Evolutionary conservation across 2,113 vertebrate genomes (phyloP).

Genomic region (Copsychus sechellarum): DNA sequence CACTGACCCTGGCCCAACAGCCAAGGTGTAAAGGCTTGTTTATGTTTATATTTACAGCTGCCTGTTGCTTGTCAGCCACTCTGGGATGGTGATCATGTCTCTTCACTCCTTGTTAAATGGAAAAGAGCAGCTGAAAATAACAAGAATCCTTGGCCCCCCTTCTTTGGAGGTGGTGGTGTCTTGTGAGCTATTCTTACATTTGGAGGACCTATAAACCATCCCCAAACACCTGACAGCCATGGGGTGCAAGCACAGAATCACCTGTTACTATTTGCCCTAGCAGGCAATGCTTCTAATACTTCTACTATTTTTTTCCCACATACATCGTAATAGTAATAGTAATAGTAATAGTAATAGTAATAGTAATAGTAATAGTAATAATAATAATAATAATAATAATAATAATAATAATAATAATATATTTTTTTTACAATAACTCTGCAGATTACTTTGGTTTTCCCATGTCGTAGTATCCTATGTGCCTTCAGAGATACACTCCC

Average conservation of each 20-base stretch:
- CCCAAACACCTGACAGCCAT: neutral
- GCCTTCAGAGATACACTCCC: neutral
- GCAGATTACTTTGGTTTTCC: neutral
- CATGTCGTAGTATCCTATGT: neutral
- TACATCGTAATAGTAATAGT: too few species aligned
- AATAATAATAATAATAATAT: too few species aligned
- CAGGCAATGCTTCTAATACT: neutral
- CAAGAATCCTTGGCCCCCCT: neutral
- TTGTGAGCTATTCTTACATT: neutral
- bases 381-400: too few species aligned
- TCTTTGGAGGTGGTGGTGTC: neutral
- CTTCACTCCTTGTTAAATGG: neutral
- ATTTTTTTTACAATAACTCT: neutral
- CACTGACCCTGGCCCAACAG: neutral
- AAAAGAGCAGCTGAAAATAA: neutral
- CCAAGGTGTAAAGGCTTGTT: neutral
- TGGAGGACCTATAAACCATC: neutral
- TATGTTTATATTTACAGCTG: neutral
- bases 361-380: too few species aligned
- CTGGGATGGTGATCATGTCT: neutral
- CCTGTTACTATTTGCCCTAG: neutral
- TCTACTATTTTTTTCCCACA: too few species aligned
- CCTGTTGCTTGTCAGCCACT: neutral
- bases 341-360: neutral
- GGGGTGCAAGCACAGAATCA: rapidly evolving